Evolutionary conservation across 2,888 invertebrate genomes (phyloP).

Genomic region (Trissonchulus latispiculum): DNA sequence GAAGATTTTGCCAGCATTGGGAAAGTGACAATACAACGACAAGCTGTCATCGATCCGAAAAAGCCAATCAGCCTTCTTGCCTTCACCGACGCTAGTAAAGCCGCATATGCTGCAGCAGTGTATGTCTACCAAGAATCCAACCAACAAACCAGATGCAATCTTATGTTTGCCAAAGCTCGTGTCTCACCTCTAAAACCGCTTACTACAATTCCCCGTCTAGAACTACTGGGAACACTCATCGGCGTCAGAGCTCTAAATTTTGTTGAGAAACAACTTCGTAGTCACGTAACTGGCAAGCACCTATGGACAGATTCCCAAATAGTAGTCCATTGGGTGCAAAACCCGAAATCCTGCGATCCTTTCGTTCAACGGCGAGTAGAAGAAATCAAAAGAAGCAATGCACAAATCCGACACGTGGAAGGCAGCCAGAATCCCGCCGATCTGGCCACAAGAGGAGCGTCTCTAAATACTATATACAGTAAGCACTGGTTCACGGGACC

Average conservation of each 20-base stretch:
- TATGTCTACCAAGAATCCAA: slow-evolving; percentile 24
- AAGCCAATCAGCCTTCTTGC: background rate
- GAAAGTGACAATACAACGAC: no score
- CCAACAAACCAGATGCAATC: background rate
- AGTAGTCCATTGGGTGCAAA: slow-evolving; percentile 30
- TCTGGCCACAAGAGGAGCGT: background rate
- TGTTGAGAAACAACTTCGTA: slow-evolving; percentile 27
- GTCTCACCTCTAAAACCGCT: slow-evolving; percentile 30
- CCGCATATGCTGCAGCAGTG: slow-evolving; percentile 29
- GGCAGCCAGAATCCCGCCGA: background rate
- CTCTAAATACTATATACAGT: no score
- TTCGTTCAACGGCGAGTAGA: slow-evolving; percentile 6
- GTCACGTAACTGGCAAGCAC: slow-evolving; percentile 19
- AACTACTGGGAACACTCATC: slow-evolving; percentile 21
- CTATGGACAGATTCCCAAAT: slow-evolving; percentile 29
- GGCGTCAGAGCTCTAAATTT: slow-evolving; percentile 23
- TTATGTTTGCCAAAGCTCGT: slow-evolving; percentile 27
- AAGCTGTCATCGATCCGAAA: no score
- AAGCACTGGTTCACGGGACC: no score
- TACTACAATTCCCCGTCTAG: slow-evolving; percentile 27
- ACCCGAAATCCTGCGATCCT: no score
- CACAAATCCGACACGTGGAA: background rate
- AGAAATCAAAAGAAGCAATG: background rate
- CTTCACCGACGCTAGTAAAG: slow-evolving; percentile 30
- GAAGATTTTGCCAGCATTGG: no score